Evolutionary conservation across 1,140 invertebrate genomes (phyloP), one percentile per base, ranked within the genome.

Genomic region (Habropoda laboriosa): DNA sequence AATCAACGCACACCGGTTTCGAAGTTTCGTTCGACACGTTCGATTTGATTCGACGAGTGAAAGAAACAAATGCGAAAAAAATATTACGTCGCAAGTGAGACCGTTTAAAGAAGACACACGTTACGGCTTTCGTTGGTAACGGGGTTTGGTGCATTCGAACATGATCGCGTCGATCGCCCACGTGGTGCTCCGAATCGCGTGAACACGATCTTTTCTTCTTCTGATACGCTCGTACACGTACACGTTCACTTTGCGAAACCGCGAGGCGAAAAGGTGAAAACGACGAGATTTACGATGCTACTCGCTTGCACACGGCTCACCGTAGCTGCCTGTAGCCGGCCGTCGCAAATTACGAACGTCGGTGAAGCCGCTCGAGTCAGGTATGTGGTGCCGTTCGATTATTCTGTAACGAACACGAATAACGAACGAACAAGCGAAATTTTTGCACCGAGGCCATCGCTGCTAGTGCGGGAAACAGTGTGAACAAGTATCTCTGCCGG

Each of bases 401-500:
- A 49, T 77, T 77, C 21, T 0, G 64, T 38, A 77, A 83, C 63
- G 51, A 79, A 32, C 21, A 13, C 42, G 47, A 38, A 10, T 0
- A 51, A 55, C 8, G 21, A 82, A 6, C 21, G 77, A 47, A 68
- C 40, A 21, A 35, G 12, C n/a, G 35, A n/a, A 63, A 53, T 45
- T 42, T 24, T 74, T 38, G 13, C 60, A 51, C 66, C 55, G 49
- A 80, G n/a, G 30, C 27, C 58, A 24, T 32, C 53, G 40, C 16
- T 79, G 49, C 80, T 67, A 87, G 88, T 88, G 87, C 83, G 81
- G 67, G 57, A 81, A n/a, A n/a, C 8, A 86, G 87, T 85, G 87
- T 85, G 72, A 86, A 80, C 72, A 35, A 47, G 32, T n/a, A n/a
- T n/a, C n/a, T 64, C 40, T 55, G 10, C 30, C 27, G 53, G 40